Percentiles rank a stretch among this genome's conserved stretches.
These are phyloP conservation scores for Drosophila elegans DNA, from an alignment of 1,140 invertebrate genomes.

Conservation along the genomic window DNA sequence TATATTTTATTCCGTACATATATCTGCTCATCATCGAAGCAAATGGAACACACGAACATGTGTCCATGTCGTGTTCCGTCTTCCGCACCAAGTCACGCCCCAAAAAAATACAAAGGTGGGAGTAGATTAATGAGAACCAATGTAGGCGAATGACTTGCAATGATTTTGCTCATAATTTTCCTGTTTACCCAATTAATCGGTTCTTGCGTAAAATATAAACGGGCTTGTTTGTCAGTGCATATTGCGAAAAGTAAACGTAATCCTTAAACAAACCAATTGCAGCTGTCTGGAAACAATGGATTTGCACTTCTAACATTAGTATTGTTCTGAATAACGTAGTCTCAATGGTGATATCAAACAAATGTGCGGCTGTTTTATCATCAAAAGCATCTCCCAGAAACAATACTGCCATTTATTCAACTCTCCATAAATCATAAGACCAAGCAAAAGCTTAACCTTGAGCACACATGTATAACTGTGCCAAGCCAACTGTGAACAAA, in stretches of 20 bases:
- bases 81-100: conserved; percentile 33
- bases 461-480: conserved; percentile 27
- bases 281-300: conserved; percentile 11
- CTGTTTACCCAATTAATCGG: conserved; percentile 28
- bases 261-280: conserved; percentile 16
- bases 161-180: conserved; percentile 37
- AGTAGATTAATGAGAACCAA: conserved; percentile 47
- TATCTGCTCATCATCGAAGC: conserved; percentile 16
- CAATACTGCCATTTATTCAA: conserved; percentile 27
- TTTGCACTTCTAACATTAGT: conserved; percentile 26
- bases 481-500: conserved; percentile 32
- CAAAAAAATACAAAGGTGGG: neutral
- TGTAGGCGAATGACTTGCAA: conserved; percentile 27
- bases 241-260: conserved; percentile 1
- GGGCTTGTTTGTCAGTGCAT: neutral
- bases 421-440: conserved; percentile 40
- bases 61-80: conserved; percentile 48
- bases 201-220: neutral
- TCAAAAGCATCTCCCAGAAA: conserved; percentile 20
- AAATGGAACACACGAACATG: conserved; percentile 18
- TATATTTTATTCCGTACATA: conserved; percentile 59
- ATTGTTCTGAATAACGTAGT: neutral
- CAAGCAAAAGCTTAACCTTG: conserved; percentile 60
- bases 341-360: conserved; percentile 11
- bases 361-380: conserved; percentile 17